These are phyloP conservation scores for Hestina assimilis DNA, from an alignment of 1,140 invertebrate species.

Conservation along the genomic window DNA sequence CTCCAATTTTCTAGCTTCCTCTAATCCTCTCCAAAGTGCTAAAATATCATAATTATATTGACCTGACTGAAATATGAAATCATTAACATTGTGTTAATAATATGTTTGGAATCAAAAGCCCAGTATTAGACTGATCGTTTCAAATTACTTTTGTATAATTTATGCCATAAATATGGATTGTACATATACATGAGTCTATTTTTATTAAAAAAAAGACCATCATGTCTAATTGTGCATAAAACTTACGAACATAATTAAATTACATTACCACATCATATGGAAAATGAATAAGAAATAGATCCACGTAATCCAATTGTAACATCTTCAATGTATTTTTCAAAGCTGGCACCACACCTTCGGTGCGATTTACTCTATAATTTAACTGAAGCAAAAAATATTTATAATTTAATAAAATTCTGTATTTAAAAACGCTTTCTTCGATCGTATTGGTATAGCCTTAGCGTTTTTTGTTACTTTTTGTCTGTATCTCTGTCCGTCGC, in stretches of 20 bases:
- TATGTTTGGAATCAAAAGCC: neutral
- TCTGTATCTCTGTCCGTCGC: too few relatives aligned
- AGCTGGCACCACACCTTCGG: neutral
- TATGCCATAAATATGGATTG: too few relatives aligned
- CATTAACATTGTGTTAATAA: neutral
- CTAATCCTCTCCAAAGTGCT: slow-evolving; percentile 7
- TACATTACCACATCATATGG: neutral
- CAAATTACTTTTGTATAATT: neutral
- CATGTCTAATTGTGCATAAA: too few relatives aligned
- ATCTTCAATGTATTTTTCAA: neutral
- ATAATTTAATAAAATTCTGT: neutral
- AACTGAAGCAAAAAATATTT: neutral
- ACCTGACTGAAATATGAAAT: neutral
- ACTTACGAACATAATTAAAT: too few relatives aligned
- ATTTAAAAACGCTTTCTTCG: too few relatives aligned
- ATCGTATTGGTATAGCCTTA: too few relatives aligned
- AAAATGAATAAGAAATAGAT: slow-evolving; percentile 6
- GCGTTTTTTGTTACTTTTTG: too few relatives aligned
- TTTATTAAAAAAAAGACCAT: too few relatives aligned
- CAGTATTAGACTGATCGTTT: neutral
- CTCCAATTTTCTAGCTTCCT: slow-evolving; percentile 12
- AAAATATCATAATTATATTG: neutral
- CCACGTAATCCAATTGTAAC: slow-evolving; percentile 8
- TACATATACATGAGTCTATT: too few relatives aligned
- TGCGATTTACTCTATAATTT: neutral